Percentiles rank a stretch among this genome's conserved stretches.
These are phyloP conservation scores for Tenthredo amoena DNA, from an alignment of 2,888 invertebrate genomes.

Conservation along the genomic window DNA sequence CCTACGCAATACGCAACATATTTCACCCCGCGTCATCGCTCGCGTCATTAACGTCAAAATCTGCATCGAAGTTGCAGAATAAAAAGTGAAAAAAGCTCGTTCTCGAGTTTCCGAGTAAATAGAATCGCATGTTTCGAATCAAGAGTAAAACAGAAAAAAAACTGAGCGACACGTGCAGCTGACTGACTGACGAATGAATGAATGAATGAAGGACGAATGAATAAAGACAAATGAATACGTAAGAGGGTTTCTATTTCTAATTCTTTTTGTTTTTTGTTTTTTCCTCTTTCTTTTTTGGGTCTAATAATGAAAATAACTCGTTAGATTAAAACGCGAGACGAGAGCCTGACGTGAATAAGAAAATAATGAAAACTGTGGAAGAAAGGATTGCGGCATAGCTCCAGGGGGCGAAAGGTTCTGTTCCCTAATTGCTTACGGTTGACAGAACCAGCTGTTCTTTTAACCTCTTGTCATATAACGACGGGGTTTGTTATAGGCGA, in stretches of 20 bases:
- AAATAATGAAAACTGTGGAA: neutral
- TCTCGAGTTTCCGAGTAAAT: neutral
- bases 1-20: slow-evolving; percentile 44
- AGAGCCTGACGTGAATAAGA: neutral
- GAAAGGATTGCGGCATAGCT: neutral
- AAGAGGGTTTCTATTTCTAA: neutral
- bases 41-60: slow-evolving; percentile 4
- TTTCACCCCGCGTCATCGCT: neutral
- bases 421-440: slow-evolving; percentile 30
- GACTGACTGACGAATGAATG: neutral
- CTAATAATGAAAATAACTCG: neutral
- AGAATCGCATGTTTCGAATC: neutral
- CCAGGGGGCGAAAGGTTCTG: neutral
- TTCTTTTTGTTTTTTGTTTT: neutral
- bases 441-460: slow-evolving; percentile 17
- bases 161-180: neutral
- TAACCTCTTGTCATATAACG: neutral
- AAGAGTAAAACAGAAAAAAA: neutral
- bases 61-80: neutral
- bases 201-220: neutral
- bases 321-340: neutral
- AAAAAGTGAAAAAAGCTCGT: neutral
- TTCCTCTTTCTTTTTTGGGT: neutral
- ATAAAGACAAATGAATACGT: neutral
- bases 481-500: neutral